Percentiles rank a stretch among this genome's conserved stretches.
Evolutionary conservation across 2,113 vertebrate genomes (phyloP).

Genomic region (Mastomys coucha): DNA sequence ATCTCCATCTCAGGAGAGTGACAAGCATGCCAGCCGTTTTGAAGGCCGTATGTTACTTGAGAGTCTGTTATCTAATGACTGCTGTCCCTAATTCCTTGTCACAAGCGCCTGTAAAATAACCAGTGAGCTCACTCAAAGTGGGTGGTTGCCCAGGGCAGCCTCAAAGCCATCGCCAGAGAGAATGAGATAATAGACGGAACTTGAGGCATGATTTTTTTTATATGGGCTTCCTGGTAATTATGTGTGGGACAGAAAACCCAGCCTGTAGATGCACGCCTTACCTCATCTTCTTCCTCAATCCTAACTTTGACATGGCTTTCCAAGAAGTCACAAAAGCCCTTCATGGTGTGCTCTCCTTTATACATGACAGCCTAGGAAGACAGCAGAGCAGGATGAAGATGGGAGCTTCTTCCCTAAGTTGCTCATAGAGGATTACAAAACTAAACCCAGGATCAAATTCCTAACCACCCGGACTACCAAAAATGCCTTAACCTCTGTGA

Average conservation of each 20-base stretch:
- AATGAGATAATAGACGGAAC: not conserved
- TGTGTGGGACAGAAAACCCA: not conserved
- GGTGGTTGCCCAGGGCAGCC: not conserved
- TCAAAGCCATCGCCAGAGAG: not conserved
- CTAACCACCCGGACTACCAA: not conserved
- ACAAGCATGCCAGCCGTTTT: not conserved
- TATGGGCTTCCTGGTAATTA: not conserved
- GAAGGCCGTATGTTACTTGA: not conserved
- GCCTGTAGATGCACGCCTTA: not conserved
- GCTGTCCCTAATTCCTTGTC: not conserved
- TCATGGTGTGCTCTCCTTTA: constrained; percentile 78
- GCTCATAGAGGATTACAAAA: not conserved
- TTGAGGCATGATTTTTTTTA: no score
- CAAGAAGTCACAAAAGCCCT: constrained; percentile 86
- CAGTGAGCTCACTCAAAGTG: not conserved
- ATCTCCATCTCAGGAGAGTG: not conserved
- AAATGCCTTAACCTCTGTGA: not conserved
- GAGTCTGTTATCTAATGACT: not conserved
- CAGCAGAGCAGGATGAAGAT: not conserved
- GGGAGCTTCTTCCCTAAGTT: not conserved
- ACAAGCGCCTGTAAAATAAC: not conserved
- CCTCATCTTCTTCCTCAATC: constrained; percentile 81
- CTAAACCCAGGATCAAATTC: not conserved
- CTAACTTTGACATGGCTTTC: constrained; percentile 79
- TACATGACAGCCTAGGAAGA: constrained; percentile 84